Evolutionary conservation across 2,797 vertebrate genomes (phyloP).

Genomic region (Sebastes cheni): DNA sequence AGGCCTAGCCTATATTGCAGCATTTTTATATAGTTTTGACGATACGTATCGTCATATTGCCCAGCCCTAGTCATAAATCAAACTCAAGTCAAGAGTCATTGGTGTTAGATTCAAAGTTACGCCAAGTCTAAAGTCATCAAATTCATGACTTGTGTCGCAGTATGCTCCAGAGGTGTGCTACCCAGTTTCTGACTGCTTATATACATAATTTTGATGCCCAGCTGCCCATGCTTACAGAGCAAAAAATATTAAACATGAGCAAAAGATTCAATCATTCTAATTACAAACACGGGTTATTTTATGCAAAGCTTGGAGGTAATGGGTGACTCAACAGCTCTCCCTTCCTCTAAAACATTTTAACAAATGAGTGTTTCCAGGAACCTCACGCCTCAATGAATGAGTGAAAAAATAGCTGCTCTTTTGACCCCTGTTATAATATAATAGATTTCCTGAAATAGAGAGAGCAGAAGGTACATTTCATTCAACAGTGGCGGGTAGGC

Average conservation of each 20-base stretch:
- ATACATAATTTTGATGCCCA: neutral
- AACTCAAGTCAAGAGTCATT: neutral
- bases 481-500: neutral
- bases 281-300: neutral
- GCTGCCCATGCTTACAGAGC: neutral
- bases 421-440: neutral
- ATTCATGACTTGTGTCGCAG: neutral
- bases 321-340: neutral
- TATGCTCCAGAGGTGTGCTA: neutral
- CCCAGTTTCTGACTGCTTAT: neutral
- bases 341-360: neutral
- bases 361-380: slow-evolving; percentile 3
- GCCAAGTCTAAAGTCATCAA: neutral
- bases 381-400: neutral
- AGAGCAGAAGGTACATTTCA: neutral
- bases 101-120: neutral
- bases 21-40: no score
- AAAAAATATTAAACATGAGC: neutral
- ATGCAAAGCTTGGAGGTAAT: neutral
- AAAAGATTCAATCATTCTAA: neutral
- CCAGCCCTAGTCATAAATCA: neutral
- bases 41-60: no score
- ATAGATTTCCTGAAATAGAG: neutral
- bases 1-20: no score
- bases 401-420: neutral